Conservation (phyloP, 2,113 vertebrate genomes). For the Semnornis frantzii region DNA sequence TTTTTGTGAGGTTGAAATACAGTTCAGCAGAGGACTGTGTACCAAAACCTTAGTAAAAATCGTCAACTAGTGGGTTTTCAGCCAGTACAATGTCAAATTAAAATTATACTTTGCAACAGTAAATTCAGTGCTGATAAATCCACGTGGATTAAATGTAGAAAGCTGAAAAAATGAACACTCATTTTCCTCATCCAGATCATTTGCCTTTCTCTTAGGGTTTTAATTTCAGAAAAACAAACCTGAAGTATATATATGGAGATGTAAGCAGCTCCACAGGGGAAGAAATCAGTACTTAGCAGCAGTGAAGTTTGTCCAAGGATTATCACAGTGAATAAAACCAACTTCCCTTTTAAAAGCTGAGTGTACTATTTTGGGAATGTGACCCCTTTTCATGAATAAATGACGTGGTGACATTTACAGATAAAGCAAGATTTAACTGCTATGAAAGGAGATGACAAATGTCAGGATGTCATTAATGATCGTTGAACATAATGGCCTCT, state of each 20-base stretch:
- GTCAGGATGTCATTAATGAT: slow-evolving; percentile 87
- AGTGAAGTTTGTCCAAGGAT: slow-evolving; percentile 81
- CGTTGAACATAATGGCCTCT: slow-evolving; percentile 82
- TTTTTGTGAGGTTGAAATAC: slow-evolving; percentile 24
- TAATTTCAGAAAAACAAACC: slow-evolving; percentile 34
- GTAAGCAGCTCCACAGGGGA: slow-evolving; percentile 67
- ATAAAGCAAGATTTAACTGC: slow-evolving; percentile 86
- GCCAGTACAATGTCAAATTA: slow-evolving; percentile 62
- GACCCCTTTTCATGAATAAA: slow-evolving; percentile 85
- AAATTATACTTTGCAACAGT: slow-evolving; percentile 63
- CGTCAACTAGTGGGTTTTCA: slow-evolving; percentile 49
- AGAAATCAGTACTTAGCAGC: slow-evolving; percentile 70
- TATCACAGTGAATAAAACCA: slow-evolving; percentile 75
- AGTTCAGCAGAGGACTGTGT: slow-evolving; percentile 32
- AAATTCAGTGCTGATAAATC: slow-evolving; percentile 61
- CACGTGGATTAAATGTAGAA: slow-evolving; percentile 35
- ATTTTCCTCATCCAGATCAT: slow-evolving; percentile 39
- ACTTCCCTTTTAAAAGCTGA: slow-evolving; percentile 70
- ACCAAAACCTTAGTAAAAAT: slow-evolving; percentile 48
- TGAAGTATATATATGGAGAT: slow-evolving; percentile 44
- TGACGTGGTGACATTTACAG: slow-evolving; percentile 87
- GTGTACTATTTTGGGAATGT: slow-evolving; percentile 81
- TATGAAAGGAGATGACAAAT: slow-evolving; percentile 86
- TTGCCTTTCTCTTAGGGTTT: slow-evolving; percentile 57
- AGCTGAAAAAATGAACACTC: slow-evolving; percentile 33